Evolutionary conservation across 2,113 vertebrate genomes (phyloP).

Genomic region (Drymodes brunneopygia): DNA sequence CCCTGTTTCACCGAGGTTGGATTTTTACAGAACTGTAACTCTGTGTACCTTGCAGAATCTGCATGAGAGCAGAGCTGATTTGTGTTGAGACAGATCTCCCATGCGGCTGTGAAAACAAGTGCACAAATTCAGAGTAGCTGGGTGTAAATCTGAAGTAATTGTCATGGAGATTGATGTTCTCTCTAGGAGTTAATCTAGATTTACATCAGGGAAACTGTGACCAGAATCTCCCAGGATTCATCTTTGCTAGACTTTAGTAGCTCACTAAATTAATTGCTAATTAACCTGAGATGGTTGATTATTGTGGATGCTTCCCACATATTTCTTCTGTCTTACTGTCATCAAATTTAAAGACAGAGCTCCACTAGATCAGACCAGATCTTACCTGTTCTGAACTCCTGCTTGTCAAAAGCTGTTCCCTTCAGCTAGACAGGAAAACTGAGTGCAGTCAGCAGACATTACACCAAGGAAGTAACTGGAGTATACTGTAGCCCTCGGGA

Average conservation of each 20-base stretch:
- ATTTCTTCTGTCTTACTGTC: background rate
- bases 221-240: conserved; percentile 42
- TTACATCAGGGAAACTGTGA: conserved; percentile 26
- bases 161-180: conserved; percentile 42
- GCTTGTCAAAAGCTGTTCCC: background rate
- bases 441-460: background rate
- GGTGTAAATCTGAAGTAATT: conserved; percentile 48
- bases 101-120: conserved; percentile 44
- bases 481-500: background rate
- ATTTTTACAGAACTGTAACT: conserved; percentile 33
- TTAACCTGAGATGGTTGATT: conserved; percentile 32
- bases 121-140: conserved; percentile 41
- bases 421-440: background rate
- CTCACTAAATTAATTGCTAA: conserved; percentile 55
- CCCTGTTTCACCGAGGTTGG: background rate
- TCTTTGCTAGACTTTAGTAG: conserved; percentile 32
- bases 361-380: background rate
- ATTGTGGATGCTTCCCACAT: conserved; percentile 34
- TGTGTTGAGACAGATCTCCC: conserved; percentile 61
- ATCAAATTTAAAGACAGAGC: background rate
- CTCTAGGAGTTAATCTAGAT: conserved; percentile 36
- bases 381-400: background rate
- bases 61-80: conserved; percentile 40
- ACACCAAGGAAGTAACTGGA: background rate
- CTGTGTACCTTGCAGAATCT: conserved; percentile 27